These are phyloP conservation scores for Labeo rohita DNA, from an alignment of 2,113 vertebrate genomes.

Conservation along the genomic window DNA sequence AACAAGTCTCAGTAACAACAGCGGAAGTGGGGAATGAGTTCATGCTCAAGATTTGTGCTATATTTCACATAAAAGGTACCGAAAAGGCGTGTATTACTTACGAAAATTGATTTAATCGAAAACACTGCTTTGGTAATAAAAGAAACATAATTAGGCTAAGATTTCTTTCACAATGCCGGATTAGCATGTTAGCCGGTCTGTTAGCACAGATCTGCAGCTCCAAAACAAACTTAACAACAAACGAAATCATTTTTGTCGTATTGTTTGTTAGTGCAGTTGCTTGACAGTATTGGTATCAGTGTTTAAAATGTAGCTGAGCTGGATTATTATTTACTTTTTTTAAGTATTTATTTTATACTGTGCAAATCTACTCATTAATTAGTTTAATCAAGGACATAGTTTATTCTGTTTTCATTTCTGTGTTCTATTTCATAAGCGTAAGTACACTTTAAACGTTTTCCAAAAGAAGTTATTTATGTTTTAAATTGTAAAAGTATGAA, in stretches of 20 bases:
- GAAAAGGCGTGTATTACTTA: not conserved
- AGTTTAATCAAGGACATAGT: not conserved
- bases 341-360: not conserved
- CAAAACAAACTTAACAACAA: not conserved
- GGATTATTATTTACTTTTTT: not conserved
- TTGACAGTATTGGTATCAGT: not conserved
- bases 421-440: no score
- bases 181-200: constrained; percentile 1
- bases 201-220: not conserved
- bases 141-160: not conserved
- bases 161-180: not conserved
- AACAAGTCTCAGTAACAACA: constrained; percentile 36
- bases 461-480: not conserved
- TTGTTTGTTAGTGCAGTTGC: not conserved
- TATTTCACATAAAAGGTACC: constrained; percentile 45
- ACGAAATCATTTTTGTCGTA: not conserved
- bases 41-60: not conserved
- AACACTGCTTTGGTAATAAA: not conserved
- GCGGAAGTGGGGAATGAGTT: constrained; percentile 38
- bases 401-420: not conserved
- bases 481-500: no score
- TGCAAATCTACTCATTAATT: not conserved
- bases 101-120: not conserved
- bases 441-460: not conserved
- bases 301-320: not conserved